phyloP scores from a whole-genome alignment of 2,797 vertebrate species.

The Trachurus trachurus region DNA sequence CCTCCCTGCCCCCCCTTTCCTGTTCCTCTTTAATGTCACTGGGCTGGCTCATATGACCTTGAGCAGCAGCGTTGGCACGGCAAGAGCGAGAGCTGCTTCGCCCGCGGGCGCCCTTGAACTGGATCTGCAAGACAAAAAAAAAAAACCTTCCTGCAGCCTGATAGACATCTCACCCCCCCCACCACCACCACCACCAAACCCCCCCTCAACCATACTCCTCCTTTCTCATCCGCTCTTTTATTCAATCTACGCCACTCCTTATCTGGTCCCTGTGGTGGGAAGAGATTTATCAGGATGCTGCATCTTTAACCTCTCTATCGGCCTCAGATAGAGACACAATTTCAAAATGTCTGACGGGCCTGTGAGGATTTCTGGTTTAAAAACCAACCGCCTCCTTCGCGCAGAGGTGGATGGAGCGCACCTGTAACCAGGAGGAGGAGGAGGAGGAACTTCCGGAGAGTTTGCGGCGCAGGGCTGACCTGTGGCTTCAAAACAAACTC shows the following conservation, averaged over 20 bases:
- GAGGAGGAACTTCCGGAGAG: conserved; percentile 56
- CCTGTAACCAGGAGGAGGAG: conserved; percentile 43
- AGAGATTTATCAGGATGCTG: conserved; percentile 94
- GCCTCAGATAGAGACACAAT: conserved; percentile 83
- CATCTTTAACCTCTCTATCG: conserved; percentile 93
- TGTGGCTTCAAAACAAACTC: conserved; percentile 74
- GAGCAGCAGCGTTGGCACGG: conserved; percentile 94
- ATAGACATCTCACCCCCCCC: conserved; percentile 95
- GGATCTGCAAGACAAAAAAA: conserved; percentile 99
- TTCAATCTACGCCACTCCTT: conserved; percentile 83
- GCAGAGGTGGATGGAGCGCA: conserved; percentile 53
- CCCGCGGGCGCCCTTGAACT: conserved; percentile 99
- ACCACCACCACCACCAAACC: neutral
- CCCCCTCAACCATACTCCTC: conserved; percentile 40
- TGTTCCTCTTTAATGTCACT: conserved; percentile 96
- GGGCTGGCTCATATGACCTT: conserved; percentile 98
- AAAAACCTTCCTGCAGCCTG: conserved; percentile 92
- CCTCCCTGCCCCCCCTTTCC: conserved; percentile 73
- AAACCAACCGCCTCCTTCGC: conserved; percentile 42
- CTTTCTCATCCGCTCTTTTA: conserved; percentile 71
- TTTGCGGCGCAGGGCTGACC: conserved; percentile 56
- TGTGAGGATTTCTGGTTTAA: conserved; percentile 73
- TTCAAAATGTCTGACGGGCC: conserved; percentile 84
- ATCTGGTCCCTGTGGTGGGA: conserved; percentile 84
- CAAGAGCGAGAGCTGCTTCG: conserved; percentile 92